phyloP scores from a whole-genome alignment of 2,888 invertebrate genomes.

The Cantharis nigra region DNA sequence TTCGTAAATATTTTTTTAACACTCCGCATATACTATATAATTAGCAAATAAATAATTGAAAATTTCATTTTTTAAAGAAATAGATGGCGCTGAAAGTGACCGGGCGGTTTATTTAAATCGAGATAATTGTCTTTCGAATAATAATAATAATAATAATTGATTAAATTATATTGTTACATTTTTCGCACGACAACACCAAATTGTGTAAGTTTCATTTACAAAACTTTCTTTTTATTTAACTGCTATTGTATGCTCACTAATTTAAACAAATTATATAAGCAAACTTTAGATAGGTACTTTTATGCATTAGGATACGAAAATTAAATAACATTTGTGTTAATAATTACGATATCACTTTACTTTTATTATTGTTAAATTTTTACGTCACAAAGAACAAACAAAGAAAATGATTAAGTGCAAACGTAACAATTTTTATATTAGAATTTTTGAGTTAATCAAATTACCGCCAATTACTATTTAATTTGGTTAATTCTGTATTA shows the following conservation, averaged over 20 bases:
- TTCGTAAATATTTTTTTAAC: no score
- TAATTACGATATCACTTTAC: not conserved
- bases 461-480: not conserved
- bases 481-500: not conserved
- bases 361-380: not conserved
- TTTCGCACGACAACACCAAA: not conserved
- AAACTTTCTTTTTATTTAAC: not conserved
- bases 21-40: no score
- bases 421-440: not conserved
- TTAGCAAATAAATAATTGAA: no score
- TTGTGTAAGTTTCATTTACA: not conserved
- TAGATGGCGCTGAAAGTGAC: no score
- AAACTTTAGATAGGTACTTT: not conserved
- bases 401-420: not conserved
- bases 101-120: not conserved
- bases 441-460: not conserved
- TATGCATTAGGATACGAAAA: not conserved
- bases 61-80: no score
- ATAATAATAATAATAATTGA: not conserved
- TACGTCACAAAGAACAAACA: not conserved
- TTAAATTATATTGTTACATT: not conserved
- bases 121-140: not conserved
- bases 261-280: not conserved
- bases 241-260: not conserved
- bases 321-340: not conserved